A percentile compares a stretch with the other conserved stretches of the same genome.
Conservation (phyloP, 2,797 vertebrate species). For the Pachyuromys duprasi region DNA sequence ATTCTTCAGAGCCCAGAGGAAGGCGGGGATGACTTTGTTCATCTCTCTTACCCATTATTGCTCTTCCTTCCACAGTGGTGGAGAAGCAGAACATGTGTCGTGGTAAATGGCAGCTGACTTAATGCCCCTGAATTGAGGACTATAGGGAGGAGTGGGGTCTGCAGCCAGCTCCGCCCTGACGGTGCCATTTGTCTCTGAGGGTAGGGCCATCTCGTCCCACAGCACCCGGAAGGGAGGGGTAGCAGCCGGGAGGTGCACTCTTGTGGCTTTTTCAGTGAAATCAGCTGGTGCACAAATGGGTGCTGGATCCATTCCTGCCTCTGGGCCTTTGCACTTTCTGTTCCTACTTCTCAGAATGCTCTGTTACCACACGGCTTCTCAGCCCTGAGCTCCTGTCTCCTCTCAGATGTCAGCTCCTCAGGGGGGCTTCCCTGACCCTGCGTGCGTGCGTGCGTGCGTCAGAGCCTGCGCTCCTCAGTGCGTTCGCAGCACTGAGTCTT, state of each 20-base stretch:
- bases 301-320: not conserved
- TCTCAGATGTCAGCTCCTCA: not conserved
- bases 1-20: not conserved
- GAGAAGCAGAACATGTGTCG: not conserved
- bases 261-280: not conserved
- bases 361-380: not conserved
- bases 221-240: not conserved
- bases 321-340: slow-evolving; percentile 13
- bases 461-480: not conserved
- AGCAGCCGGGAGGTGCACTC: not conserved
- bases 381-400: not conserved
- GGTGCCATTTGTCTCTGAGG: not conserved
- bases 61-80: not conserved
- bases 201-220: too few relatives aligned
- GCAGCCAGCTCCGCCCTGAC: not conserved
- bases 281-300: not conserved
- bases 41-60: too few relatives aligned
- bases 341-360: not conserved
- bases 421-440: not conserved
- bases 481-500: not conserved
- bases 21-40: too few relatives aligned
- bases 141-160: not conserved
- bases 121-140: too few relatives aligned
- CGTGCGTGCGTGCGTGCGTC: rapidly evolving
- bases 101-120: not conserved